Evolutionary conservation across 2,797 vertebrate genomes (phyloP).

Genomic region (Anniella stebbinsi): DNA sequence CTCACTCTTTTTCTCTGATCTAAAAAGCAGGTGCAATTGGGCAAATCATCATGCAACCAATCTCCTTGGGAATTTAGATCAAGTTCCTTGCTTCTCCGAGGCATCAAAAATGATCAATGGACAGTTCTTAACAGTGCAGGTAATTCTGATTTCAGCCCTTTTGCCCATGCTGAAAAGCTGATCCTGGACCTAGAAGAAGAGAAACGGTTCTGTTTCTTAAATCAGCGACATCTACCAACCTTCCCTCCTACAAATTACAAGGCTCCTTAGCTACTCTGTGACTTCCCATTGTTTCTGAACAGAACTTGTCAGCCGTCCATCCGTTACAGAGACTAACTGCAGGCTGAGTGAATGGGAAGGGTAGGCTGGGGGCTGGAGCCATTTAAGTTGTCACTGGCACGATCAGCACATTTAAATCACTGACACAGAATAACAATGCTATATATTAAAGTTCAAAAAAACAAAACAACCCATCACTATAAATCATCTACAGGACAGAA

Average conservation of each 20-base stretch:
- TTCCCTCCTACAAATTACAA: constrained; percentile 65
- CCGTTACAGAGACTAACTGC: constrained; percentile 60
- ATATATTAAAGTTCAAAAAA: constrained; percentile 61
- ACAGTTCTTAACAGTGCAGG: background rate
- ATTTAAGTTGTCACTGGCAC: constrained; percentile 81
- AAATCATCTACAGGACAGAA: constrained; percentile 52
- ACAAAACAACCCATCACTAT: constrained; percentile 65
- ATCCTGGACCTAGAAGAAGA: constrained; percentile 29
- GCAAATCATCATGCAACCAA: constrained; percentile 31
- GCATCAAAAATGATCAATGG: constrained; percentile 8
- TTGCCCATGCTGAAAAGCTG: background rate
- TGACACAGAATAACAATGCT: constrained; percentile 77
- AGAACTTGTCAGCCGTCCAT: constrained; percentile 73
- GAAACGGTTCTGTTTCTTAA: constrained; percentile 61
- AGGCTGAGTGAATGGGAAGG: constrained; percentile 64
- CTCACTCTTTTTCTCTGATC: constrained; percentile 38
- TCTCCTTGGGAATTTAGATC: constrained; percentile 59
- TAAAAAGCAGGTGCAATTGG: constrained; percentile 52
- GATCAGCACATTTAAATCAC: constrained; percentile 80
- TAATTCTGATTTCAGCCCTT: background rate
- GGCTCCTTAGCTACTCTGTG: constrained; percentile 65
- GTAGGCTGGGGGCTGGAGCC: constrained; percentile 74
- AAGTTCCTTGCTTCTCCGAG: constrained; percentile 57
- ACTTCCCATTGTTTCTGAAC: constrained; percentile 67
- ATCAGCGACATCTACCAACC: constrained; percentile 40